A percentile compares a stretch with the other conserved stretches of the same genome.
These are phyloP conservation scores for Laticauda laticaudata DNA, from an alignment of 2,113 vertebrate species.

Conservation along the genomic window DNA sequence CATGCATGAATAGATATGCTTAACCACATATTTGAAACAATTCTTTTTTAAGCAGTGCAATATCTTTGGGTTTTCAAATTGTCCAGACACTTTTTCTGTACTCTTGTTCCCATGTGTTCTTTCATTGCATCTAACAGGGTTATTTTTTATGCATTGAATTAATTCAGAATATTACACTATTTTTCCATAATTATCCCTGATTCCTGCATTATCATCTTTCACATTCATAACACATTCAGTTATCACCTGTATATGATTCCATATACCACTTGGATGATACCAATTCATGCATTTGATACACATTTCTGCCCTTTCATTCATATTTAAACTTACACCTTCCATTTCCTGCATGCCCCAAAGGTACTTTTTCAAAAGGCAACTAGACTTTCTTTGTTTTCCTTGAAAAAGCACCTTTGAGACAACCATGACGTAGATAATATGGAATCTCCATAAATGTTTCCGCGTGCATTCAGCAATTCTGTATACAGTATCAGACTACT, in stretches of 20 bases:
- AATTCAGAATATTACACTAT: background rate
- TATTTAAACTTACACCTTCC: background rate
- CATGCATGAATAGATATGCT: background rate
- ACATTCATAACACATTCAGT: background rate
- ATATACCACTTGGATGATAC: background rate
- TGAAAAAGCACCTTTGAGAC: background rate
- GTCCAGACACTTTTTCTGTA: background rate
- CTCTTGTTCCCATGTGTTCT: background rate
- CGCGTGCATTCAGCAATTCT: background rate
- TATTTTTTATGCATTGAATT: background rate
- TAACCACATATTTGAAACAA: background rate
- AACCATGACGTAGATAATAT: background rate
- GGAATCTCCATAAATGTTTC: background rate
- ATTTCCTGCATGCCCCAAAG: background rate
- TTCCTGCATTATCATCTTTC: background rate
- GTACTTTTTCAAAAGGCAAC: background rate
- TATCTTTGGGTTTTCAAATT: background rate
- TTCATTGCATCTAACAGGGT: background rate
- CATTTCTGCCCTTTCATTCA: background rate
- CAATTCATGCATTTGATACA: background rate
- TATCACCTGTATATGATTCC: background rate
- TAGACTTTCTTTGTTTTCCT: background rate
- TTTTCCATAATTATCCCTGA: background rate
- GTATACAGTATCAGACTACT: background rate
- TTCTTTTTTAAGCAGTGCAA: background rate